Conservation (phyloP, 2,113 vertebrate genomes). For the Centropus bengalensis region DNA sequence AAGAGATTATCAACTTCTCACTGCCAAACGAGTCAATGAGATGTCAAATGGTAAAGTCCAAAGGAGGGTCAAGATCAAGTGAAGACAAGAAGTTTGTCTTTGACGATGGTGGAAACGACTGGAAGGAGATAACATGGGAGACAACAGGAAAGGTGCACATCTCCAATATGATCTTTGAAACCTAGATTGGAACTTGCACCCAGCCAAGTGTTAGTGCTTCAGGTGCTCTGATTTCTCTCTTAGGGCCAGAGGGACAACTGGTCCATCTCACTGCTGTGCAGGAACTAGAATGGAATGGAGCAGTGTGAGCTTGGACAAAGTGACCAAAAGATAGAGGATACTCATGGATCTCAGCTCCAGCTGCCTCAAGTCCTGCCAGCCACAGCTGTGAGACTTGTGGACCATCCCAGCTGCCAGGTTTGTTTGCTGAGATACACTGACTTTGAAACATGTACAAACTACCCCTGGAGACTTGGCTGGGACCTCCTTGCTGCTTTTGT, state of each 20-base stretch:
- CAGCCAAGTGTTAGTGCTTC: neutral
- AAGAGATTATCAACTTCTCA: neutral
- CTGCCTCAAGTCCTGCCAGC: constrained; percentile 35
- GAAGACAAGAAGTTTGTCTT: neutral
- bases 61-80: neutral
- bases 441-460: neutral
- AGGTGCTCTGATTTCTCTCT: neutral
- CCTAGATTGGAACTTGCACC: neutral
- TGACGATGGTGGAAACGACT: neutral
- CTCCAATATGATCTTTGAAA: neutral
- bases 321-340: constrained; percentile 25
- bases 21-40: neutral
- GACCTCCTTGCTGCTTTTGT: constrained; percentile 50
- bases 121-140: neutral
- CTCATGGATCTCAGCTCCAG: constrained; percentile 11
- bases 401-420: constrained; percentile 50
- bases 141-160: neutral
- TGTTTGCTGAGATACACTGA: constrained; percentile 49
- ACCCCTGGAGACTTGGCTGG: constrained; percentile 1
- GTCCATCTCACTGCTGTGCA: neutral
- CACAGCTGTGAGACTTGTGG: constrained; percentile 48
- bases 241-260: neutral
- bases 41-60: neutral
- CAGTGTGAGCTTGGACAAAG: constrained; percentile 43
- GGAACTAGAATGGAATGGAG: neutral